phyloP scores from a whole-genome alignment of 92 coral and sea anemone species.

The Porites divaricata region DNA sequence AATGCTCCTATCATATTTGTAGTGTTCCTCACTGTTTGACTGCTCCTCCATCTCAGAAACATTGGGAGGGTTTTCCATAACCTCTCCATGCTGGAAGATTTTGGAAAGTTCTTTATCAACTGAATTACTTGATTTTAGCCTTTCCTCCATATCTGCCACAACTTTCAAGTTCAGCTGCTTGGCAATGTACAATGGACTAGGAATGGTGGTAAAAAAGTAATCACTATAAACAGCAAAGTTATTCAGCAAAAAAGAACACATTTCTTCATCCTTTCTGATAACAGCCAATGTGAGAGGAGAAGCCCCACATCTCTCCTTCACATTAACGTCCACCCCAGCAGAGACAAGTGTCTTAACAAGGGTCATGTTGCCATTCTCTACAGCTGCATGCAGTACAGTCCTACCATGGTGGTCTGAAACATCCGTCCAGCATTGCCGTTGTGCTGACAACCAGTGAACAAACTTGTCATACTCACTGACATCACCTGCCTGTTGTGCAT shows the following conservation, averaged over 20 bases:
- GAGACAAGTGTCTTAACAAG: constrained; percentile 46
- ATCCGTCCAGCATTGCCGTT: constrained; percentile 40
- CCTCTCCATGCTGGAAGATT: constrained; percentile 3
- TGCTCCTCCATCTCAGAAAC: neutral
- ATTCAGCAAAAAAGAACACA: constrained; percentile 42
- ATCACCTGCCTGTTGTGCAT: constrained; percentile 19
- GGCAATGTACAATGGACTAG: constrained; percentile 43
- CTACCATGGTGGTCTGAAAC: constrained; percentile 40
- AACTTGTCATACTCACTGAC: constrained; percentile 6
- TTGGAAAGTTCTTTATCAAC: constrained; percentile 1
- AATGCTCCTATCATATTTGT: neutral
- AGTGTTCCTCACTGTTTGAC: constrained; percentile 4
- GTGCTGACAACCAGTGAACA: neutral
- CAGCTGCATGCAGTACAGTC: constrained; percentile 44
- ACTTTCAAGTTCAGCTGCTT: constrained; percentile 25
- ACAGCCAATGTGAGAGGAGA: constrained; percentile 59
- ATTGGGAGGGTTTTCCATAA: neutral
- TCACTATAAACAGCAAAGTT: constrained; percentile 48
- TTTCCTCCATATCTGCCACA: neutral
- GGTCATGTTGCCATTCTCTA: constrained; percentile 33
- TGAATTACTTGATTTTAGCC: constrained; percentile 8
- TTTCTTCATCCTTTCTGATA: constrained; percentile 12
- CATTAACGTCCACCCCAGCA: constrained; percentile 39
- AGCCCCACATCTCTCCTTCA: constrained; percentile 60
- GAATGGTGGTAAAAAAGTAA: constrained; percentile 25